Percentiles rank a stretch among this genome's conserved stretches.
phyloP scores from a whole-genome alignment of 2,888 invertebrate genomes.

The Ceramica pisi region DNA sequence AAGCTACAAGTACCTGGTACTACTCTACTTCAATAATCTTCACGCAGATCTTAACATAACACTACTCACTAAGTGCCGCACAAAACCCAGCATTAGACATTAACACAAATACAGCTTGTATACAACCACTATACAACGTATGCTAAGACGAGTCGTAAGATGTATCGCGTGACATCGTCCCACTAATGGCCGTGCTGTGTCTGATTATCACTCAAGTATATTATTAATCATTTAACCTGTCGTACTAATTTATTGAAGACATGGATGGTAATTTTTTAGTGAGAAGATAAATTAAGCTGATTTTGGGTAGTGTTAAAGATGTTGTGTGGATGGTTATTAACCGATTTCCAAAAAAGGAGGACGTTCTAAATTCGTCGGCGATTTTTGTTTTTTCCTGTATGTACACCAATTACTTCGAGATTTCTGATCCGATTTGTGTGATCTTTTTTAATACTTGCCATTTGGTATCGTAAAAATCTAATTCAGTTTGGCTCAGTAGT shows the following conservation, averaged over 20 bases:
- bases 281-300: neutral
- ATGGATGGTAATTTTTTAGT: neutral
- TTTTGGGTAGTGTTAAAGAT: neutral
- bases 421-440: no score
- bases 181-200: slow-evolving; percentile 50
- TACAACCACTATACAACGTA: neutral
- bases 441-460: no score
- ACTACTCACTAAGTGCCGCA: slow-evolving; percentile 12
- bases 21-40: neutral
- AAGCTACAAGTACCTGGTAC: neutral
- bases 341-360: no score
- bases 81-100: slow-evolving; percentile 18
- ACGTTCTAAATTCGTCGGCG: no score
- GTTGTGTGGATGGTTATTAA: neutral
- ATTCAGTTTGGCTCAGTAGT: no score
- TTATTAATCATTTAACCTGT: slow-evolving; percentile 23
- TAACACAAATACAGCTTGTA: slow-evolving; percentile 18
- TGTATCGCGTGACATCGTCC: slow-evolving; percentile 35
- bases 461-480: no score
- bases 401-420: no score
- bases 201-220: slow-evolving; percentile 47
- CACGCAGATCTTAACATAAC: slow-evolving; percentile 3
- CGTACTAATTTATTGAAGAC: neutral
- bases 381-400: no score
- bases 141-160: slow-evolving; percentile 14